Conservation (phyloP, 2,113 vertebrate species). For the Glaucomys volans region DNA sequence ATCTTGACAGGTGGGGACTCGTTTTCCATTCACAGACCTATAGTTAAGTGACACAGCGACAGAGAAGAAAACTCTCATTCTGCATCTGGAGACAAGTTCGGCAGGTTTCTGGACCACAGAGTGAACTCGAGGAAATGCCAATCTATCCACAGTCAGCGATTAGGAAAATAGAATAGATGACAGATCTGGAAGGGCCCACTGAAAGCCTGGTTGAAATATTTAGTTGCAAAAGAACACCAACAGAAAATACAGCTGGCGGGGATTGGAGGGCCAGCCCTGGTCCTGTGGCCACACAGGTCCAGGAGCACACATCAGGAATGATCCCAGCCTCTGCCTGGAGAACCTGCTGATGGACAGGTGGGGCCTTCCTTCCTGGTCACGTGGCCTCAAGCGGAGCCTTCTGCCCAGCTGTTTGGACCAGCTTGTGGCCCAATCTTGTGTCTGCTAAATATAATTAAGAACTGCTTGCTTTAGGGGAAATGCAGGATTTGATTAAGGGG, state of each 20-base stretch:
- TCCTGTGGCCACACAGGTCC: not conserved
- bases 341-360: not conserved
- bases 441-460: slow-evolving; percentile 83
- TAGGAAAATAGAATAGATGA: slow-evolving; percentile 19
- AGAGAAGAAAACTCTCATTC: not conserved
- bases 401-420: slow-evolving; percentile 79
- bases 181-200: slow-evolving; percentile 39
- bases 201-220: slow-evolving; percentile 59
- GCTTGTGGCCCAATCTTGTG: slow-evolving; percentile 57
- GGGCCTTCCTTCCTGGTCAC: slow-evolving; percentile 39
- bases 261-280: not conserved
- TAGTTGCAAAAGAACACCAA: slow-evolving; percentile 53
- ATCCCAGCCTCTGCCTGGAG: not conserved
- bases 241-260: not conserved
- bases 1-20: fast-evolving
- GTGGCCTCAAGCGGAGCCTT: slow-evolving; percentile 62
- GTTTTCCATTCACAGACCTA: not conserved
- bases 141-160: slow-evolving; percentile 66
- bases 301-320: not conserved
- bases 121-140: slow-evolving; percentile 30
- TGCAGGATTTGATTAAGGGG: slow-evolving; percentile 75
- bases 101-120: slow-evolving; percentile 69
- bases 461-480: slow-evolving; percentile 76
- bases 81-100: slow-evolving; percentile 67
- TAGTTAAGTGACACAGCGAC: slow-evolving; percentile 59